Evolutionary conservation across 2,797 vertebrate species (phyloP).

Genomic region (Adrianichthys oophorus): DNA sequence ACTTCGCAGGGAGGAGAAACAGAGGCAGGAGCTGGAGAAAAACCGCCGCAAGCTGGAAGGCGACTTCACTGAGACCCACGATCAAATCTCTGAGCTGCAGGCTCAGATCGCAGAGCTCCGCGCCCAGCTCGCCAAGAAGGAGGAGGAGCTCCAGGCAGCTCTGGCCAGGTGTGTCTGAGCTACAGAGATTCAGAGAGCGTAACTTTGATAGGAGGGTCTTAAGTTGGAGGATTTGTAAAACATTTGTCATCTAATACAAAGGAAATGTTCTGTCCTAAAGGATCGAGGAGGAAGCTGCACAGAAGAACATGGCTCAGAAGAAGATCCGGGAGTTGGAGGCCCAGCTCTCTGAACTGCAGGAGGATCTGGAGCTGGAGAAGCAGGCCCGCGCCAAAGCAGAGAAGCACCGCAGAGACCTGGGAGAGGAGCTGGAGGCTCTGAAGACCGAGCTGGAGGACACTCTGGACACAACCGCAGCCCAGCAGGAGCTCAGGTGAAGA

Average conservation of each 20-base stretch:
- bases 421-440: slow-evolving; percentile 95
- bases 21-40: slow-evolving; percentile 95
- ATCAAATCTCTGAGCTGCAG: slow-evolving; percentile 96
- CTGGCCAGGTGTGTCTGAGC: slow-evolving; percentile 84
- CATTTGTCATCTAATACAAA: too few relatives aligned
- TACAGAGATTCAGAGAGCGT: not conserved
- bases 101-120: slow-evolving; percentile 96
- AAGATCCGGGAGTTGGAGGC: slow-evolving; percentile 96
- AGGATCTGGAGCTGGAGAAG: slow-evolving; percentile 94
- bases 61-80: slow-evolving; percentile 88
- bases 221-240: not conserved
- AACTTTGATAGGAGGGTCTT: not conserved
- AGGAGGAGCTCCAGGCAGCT: slow-evolving; percentile 94
- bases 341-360: slow-evolving; percentile 94
- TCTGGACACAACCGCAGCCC: slow-evolving; percentile 92
- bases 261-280: slow-evolving; percentile 57
- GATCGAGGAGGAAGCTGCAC: slow-evolving; percentile 93
- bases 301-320: slow-evolving; percentile 95
- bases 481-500: slow-evolving; percentile 89
- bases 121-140: slow-evolving; percentile 94
- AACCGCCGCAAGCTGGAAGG: slow-evolving; percentile 95
- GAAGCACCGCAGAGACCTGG: slow-evolving; percentile 94
- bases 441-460: slow-evolving; percentile 98
- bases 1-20: slow-evolving; percentile 93
- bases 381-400: slow-evolving; percentile 90